Evolutionary conservation across 1,140 invertebrate species (phyloP), one percentile per base, ranked within the genome.

Genomic region (Zaprionus kolodkinae): DNA sequence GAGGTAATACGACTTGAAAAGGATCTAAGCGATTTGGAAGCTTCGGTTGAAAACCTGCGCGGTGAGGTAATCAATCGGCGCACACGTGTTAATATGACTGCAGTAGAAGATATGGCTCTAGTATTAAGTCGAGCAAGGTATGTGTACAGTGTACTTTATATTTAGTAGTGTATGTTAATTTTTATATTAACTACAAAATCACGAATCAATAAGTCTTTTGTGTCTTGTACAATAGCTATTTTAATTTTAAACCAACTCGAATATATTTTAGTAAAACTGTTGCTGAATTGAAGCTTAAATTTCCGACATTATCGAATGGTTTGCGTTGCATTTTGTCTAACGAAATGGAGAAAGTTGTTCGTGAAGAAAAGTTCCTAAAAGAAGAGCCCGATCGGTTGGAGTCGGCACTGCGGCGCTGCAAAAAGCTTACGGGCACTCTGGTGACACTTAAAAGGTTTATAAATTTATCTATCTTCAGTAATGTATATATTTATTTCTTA

Each of bases 61-160:
- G 97, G 97, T 48, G 98, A 99, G 93, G 98, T 99, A 0, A 98
- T 99, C 55, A 99, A 98, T 93, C 95, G 97, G 63, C 96, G 98
- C 91, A 98, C 97, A 52, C 95, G 98, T 40, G 98, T 99, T 11
- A 99, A 99, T 91, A 98, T 99, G 97, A 95, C 96, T 0, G 98
- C 99, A 91, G 98, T 99, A 2, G 98, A 99, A 92, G 97, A 97
- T 81, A 99, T 99, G 95, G 98, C 98, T 15, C 94, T 99, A 75
- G 95, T 98, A 65, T 94, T 99, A 15, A 97, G 96, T 92, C 95
- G 96, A 93, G 96, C 96, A 66, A 97, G 95, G 95, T 96, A 78
- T 50, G 61, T 52, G 25, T 10, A 4, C 1, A 50, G 17, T 11
- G 17, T 21, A 25, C 17, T 7, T 10, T 3, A 6, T 15, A 15